Conservation (phyloP, 2,113 vertebrate genomes). For the Istiophorus platypterus region DNA sequence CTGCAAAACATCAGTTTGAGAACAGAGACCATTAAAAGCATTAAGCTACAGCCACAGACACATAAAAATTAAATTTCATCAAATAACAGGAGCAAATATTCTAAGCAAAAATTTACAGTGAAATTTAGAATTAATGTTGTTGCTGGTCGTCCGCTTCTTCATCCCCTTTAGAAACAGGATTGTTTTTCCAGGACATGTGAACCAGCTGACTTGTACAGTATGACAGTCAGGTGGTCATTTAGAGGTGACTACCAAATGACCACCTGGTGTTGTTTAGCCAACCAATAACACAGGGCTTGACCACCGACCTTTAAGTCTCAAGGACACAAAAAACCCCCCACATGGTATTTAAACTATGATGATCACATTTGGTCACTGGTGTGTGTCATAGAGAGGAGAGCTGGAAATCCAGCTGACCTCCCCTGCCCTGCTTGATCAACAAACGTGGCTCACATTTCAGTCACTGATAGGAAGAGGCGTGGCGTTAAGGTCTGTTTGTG, state of each 20-base stretch:
- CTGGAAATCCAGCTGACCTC: not conserved
- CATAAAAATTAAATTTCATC: not conserved
- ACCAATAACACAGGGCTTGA: conserved; percentile 21
- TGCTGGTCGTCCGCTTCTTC: not conserved
- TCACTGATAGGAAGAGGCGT: not conserved
- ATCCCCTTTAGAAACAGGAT: not conserved
- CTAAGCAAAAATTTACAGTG: not conserved
- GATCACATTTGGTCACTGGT: conserved; percentile 1
- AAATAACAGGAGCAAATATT: not conserved
- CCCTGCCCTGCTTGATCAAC: not conserved
- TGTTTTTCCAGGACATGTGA: conserved; percentile 1
- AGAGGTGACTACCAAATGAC: conserved; percentile 33
- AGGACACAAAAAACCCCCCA: conserved; percentile 59
- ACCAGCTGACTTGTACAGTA: not conserved
- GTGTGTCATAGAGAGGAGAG: not conserved
- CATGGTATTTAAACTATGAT: not conserved
- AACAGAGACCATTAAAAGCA: not conserved
- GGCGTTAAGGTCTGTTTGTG: not conserved
- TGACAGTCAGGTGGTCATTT: conserved; percentile 38
- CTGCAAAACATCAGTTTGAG: conserved; percentile 55
- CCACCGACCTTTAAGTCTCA: conserved; percentile 49
- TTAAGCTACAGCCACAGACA: not conserved
- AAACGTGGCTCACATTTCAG: not conserved
- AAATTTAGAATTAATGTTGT: not conserved
- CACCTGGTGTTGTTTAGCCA: conserved; percentile 59